These are phyloP conservation scores for Myoxocephalus aenaeus DNA, from an alignment of 2,797 vertebrate genomes.

Conservation along the genomic window DNA sequence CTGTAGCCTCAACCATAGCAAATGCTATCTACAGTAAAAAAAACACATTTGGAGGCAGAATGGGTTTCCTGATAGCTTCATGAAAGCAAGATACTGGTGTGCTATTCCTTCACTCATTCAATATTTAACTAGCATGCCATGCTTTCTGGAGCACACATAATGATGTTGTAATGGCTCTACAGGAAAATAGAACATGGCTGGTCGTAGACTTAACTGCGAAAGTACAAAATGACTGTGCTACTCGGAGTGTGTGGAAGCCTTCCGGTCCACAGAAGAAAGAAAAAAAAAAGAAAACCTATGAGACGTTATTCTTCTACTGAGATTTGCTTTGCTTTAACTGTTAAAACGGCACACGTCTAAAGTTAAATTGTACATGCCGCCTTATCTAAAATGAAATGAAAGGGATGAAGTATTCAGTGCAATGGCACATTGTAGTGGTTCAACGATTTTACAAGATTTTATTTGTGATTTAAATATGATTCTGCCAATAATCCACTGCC, in stretches of 20 bases:
- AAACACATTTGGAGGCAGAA: constrained; percentile 64
- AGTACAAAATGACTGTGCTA: constrained; percentile 13
- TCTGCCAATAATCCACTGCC: neutral
- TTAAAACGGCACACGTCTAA: neutral
- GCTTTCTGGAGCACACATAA: constrained; percentile 72
- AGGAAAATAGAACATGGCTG: constrained; percentile 56
- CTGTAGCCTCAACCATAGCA: constrained; percentile 58
- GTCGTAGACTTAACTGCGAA: constrained; percentile 13
- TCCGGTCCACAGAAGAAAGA: neutral
- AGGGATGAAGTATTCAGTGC: constrained; percentile 21
- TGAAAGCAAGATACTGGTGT: constrained; percentile 62
- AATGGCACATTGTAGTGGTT: neutral
- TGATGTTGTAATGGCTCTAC: constrained; percentile 58
- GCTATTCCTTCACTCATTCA: constrained; percentile 71
- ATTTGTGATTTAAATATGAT: neutral
- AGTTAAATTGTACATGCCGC: neutral
- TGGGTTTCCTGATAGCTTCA: constrained; percentile 67
- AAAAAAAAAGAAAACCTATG: neutral
- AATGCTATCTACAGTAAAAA: constrained; percentile 53
- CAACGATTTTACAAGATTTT: neutral
- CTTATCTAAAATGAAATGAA: constrained; percentile 5
- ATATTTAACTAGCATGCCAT: constrained; percentile 71
- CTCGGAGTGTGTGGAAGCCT: neutral
- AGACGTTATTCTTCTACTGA: neutral
- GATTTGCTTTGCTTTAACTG: neutral